phyloP scores from a whole-genome alignment of 2,888 invertebrate species.

The Atethmia centrago region DNA sequence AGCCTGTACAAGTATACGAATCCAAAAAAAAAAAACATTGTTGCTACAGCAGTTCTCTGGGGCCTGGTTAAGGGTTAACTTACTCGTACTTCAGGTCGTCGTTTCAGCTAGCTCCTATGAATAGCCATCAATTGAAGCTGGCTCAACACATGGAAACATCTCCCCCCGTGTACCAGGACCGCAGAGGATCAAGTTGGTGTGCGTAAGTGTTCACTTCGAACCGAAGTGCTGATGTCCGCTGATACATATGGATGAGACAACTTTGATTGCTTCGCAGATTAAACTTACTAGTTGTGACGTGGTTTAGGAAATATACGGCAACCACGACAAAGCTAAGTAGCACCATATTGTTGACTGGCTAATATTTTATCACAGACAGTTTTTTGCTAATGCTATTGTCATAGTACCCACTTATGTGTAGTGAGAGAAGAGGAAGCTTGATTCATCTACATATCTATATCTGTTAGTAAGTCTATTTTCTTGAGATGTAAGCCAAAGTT shows the following conservation, averaged over 20 bases:
- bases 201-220: slow-evolving; percentile 47
- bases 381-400: background rate
- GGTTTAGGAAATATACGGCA: slow-evolving; percentile 1
- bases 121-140: slow-evolving; percentile 8
- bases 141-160: background rate
- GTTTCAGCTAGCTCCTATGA: background rate
- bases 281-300: slow-evolving; percentile 34
- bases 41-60: too few species aligned
- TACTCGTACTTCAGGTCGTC: background rate
- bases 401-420: background rate
- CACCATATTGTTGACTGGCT: background rate
- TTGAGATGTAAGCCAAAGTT: slow-evolving; percentile 43
- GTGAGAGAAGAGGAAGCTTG: background rate
- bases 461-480: slow-evolving; percentile 25
- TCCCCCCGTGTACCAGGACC: slow-evolving; percentile 8
- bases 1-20: too few species aligned
- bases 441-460: background rate
- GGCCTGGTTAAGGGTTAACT: too few species aligned
- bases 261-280: slow-evolving; percentile 70
- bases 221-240: slow-evolving; percentile 57
- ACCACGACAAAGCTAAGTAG: background rate
- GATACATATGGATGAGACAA: slow-evolving; percentile 73
- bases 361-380: background rate
- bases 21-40: too few species aligned
- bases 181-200: slow-evolving; percentile 25